phyloP scores from a whole-genome alignment of 2,113 vertebrate species.

The Sakesphorus luctuosus region DNA sequence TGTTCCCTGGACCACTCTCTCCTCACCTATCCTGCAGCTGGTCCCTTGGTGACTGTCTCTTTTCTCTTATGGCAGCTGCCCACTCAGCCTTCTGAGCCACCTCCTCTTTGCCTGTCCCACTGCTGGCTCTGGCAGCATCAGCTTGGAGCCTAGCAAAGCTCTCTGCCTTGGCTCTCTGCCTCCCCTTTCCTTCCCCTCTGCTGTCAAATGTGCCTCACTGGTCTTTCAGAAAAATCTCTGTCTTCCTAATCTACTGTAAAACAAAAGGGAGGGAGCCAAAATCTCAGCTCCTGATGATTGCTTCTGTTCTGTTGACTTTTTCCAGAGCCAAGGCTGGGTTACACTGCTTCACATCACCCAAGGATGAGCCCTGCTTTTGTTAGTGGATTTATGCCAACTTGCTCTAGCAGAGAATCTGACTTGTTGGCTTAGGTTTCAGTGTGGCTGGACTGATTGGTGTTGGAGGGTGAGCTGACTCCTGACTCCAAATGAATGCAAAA shows the following conservation, averaged over 20 bases:
- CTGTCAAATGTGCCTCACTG: neutral
- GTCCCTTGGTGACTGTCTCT: neutral
- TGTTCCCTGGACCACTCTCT: rapidly evolving
- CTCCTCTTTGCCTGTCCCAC: neutral
- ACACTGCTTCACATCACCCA: neutral
- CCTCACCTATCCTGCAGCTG: neutral
- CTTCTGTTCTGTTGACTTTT: neutral
- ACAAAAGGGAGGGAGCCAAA: neutral
- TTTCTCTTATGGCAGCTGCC: neutral
- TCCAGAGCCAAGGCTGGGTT: neutral
- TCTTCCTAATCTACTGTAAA: constrained; percentile 14
- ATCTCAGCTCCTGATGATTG: neutral
- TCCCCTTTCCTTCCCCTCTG: neutral
- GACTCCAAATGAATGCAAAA: constrained; percentile 12
- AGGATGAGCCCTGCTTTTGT: neutral
- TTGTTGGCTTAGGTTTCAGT: neutral
- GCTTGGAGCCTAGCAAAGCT: neutral
- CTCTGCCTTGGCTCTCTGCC: neutral
- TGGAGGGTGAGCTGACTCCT: neutral
- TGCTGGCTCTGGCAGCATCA: neutral
- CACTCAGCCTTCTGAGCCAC: neutral
- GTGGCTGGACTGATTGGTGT: neutral
- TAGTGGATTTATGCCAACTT: neutral
- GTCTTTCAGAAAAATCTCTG: neutral
- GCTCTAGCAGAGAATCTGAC: neutral